Evolutionary conservation across 1,140 invertebrate species (phyloP), one percentile per base, ranked within the genome.

Genomic region (Colletes latitarsis): DNA sequence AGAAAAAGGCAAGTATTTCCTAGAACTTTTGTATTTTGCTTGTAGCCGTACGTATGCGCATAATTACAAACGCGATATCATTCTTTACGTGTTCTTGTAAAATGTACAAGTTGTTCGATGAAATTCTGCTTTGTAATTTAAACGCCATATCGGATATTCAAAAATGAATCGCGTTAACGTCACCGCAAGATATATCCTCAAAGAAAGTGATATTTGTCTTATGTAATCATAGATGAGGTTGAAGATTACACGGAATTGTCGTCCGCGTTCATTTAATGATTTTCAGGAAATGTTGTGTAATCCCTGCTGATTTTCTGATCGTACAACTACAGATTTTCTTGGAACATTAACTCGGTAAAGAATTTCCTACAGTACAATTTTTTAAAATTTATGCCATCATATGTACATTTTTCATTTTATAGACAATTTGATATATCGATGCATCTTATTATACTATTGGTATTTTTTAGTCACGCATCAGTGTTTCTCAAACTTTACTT

Each of bases 221-320:
- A 86, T 71, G 64, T 89, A 90, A 90, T 86, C 70, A 67, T n/a
- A 84, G 87, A 89, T 86, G 67, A 76, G 78, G 15, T 70, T 71
- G 64, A 79, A 84, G 86, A 88, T 89, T 88, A 84, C 52, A 79
- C 79, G 70, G 78, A 89, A 89, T 89, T 88, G 87, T 89, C 84
- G 82, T 88, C 78, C 79, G 81, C 70, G 81, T 82, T 78, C 81
- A 82, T 81, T 82, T 89, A 89, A 79, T 79, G 73, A 83, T 88
- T 88, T 84, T 88, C 86, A 89, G 86, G 84, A 89, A 89, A 88
- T 52, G 85, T 89, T 83, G 76, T 81, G 81, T 83, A 88, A 86
- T 86, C 75, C n/a, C 52, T 8, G 53, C n/a, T 43, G 53, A 9
- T 75, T 74, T 68, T 80, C 78, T 75, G 72, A 21, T 75, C 66